Conservation (phyloP, 2,113 vertebrate species). For the Pholis gunnellus region DNA sequence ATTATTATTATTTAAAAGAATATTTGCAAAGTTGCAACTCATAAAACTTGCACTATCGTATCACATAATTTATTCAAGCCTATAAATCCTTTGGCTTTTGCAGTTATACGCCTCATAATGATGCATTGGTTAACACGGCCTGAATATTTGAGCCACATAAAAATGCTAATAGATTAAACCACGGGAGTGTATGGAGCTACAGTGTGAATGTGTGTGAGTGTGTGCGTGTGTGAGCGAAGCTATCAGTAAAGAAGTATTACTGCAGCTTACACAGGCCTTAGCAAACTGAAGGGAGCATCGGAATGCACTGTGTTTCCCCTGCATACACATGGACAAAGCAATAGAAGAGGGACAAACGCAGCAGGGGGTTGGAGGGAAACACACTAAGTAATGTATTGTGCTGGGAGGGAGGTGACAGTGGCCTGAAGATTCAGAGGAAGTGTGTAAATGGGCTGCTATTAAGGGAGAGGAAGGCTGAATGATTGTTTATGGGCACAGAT, state of each 20-base stretch:
- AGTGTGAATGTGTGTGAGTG: neutral
- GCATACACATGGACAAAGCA: constrained; percentile 53
- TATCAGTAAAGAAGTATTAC: constrained; percentile 70
- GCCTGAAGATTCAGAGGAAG: constrained; percentile 59
- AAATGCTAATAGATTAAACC: constrained; percentile 78
- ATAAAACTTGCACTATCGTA: constrained; percentile 73
- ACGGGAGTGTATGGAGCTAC: constrained; percentile 52
- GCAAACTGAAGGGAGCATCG: constrained; percentile 56
- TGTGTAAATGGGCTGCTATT: constrained; percentile 65
- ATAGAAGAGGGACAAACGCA: constrained; percentile 55
- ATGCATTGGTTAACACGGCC: constrained; percentile 78
- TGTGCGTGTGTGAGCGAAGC: constrained; percentile 34
- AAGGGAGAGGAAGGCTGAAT: constrained; percentile 51
- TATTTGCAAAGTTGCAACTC: constrained; percentile 75
- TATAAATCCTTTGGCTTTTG: constrained; percentile 76
- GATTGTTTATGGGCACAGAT: constrained; percentile 62
- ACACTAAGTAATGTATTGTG: constrained; percentile 65
- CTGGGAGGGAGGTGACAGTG: constrained; percentile 61
- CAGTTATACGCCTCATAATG: constrained; percentile 76
- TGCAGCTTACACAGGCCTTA: constrained; percentile 66
- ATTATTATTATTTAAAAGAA: constrained; percentile 74
- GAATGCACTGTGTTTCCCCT: constrained; percentile 46
- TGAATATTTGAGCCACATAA: constrained; percentile 78
- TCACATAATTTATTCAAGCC: constrained; percentile 74
- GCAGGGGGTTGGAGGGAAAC: constrained; percentile 52